phyloP scores from a whole-genome alignment of 2,888 invertebrate species.

The Ichneumon xanthorius region DNA sequence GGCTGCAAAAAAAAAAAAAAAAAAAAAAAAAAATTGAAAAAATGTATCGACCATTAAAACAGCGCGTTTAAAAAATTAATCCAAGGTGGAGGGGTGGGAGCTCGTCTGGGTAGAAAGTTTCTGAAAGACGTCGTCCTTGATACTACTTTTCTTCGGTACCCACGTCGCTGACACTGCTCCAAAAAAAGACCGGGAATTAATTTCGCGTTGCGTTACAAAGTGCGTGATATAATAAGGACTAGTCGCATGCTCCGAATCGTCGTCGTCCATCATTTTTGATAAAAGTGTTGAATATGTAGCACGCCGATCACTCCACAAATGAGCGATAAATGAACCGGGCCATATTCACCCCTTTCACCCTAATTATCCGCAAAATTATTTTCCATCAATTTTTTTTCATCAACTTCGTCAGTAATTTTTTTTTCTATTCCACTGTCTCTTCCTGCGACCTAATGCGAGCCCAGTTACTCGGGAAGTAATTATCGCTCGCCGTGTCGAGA shows the following conservation, averaged over 20 bases:
- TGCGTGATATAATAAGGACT: neutral
- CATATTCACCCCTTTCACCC: too few species aligned
- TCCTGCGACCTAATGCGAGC: neutral
- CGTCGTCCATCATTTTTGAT: neutral
- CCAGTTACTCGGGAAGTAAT: slow-evolving; percentile 38
- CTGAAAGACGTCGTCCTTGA: slow-evolving; percentile 57
- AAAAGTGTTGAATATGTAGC: too few species aligned
- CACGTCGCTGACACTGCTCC: neutral
- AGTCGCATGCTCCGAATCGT: neutral
- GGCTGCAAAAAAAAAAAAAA: too few species aligned
- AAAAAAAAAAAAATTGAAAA: neutral
- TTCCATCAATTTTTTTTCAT: neutral
- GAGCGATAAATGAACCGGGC: too few species aligned
- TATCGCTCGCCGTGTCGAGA: slow-evolving; percentile 16
- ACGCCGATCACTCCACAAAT: too few species aligned
- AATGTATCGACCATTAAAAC: neutral
- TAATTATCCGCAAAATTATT: too few species aligned
- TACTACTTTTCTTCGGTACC: slow-evolving; percentile 34
- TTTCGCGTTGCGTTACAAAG: neutral
- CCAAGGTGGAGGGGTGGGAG: neutral
- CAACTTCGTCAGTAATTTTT: neutral
- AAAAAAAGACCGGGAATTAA: neutral
- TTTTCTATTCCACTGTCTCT: neutral
- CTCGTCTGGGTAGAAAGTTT: slow-evolving; percentile 55
- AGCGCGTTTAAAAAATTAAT: slow-evolving; percentile 12